Conservation (phyloP, 2,888 invertebrate genomes). For the Amorpha juglandis region DNA sequence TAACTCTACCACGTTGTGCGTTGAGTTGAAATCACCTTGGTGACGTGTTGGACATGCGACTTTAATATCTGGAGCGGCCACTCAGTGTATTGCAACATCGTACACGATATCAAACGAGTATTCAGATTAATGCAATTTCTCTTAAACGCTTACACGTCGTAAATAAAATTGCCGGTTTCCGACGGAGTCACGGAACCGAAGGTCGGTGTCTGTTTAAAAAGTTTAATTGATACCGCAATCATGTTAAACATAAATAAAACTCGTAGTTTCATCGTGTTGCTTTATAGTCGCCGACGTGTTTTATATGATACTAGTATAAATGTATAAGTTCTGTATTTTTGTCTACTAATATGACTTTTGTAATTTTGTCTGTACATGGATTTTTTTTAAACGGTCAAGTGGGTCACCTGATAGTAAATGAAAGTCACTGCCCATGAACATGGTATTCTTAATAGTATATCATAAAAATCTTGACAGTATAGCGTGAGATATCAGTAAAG, state of each 20-base stretch:
- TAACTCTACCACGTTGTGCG: constrained; percentile 53
- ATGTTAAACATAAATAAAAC: constrained; percentile 30
- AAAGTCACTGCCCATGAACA: too few species aligned
- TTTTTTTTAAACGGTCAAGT: too few species aligned
- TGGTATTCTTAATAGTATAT: too few species aligned
- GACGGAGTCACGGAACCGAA: constrained; percentile 60
- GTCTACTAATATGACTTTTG: background rate
- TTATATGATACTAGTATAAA: background rate
- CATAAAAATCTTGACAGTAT: too few species aligned
- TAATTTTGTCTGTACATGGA: too few species aligned
- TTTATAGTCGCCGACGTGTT: constrained; percentile 20
- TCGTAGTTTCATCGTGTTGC: constrained; percentile 8
- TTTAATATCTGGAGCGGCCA: constrained; percentile 48
- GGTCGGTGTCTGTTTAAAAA: constrained; percentile 64
- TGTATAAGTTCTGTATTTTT: background rate
- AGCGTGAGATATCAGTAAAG: too few species aligned
- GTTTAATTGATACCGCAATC: constrained; percentile 63
- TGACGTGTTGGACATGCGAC: constrained; percentile 46
- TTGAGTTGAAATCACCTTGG: constrained; percentile 52
- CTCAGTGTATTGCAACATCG: constrained; percentile 81
- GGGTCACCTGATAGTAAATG: too few species aligned
- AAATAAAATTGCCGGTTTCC: constrained; percentile 81
- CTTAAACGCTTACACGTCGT: constrained; percentile 84
- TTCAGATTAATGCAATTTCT: constrained; percentile 85
- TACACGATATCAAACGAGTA: constrained; percentile 83